Evolutionary conservation across 1,140 invertebrate genomes (phyloP).

Genomic region (Apocrypta bakeri): DNA sequence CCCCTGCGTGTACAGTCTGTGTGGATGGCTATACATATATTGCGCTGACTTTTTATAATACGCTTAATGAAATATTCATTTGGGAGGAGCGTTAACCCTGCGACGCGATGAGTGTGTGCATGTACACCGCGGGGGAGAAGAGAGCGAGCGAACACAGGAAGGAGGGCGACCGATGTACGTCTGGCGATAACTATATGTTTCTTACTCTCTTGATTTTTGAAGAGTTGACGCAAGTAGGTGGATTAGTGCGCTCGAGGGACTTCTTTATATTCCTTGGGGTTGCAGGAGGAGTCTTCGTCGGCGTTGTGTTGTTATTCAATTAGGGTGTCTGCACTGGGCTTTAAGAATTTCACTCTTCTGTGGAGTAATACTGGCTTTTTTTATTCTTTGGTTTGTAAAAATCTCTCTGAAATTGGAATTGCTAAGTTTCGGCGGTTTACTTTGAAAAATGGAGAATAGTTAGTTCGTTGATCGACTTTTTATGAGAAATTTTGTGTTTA

Average conservation of each 20-base stretch:
- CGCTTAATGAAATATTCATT: slow-evolving; percentile 32
- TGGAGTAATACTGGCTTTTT: too few relatives aligned
- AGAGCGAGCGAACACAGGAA: background rate
- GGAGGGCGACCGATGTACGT: too few relatives aligned
- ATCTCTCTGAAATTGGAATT: too few relatives aligned
- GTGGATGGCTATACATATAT: background rate
- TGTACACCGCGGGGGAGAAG: slow-evolving; percentile 4
- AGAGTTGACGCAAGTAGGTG: background rate
- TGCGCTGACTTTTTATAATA: background rate
- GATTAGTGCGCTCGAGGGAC: background rate
- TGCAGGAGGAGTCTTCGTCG: background rate
- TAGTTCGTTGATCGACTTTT: too few relatives aligned
- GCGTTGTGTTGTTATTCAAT: background rate
- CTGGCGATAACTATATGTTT: too few relatives aligned
- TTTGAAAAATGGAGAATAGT: too few relatives aligned
- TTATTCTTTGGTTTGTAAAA: too few relatives aligned
- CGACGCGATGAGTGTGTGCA: background rate
- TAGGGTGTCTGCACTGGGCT: too few relatives aligned
- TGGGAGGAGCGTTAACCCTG: background rate
- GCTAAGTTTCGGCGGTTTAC: too few relatives aligned
- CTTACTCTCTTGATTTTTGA: too few relatives aligned
- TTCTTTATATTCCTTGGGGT: background rate
- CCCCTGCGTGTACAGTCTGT: background rate
- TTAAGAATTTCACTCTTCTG: too few relatives aligned
- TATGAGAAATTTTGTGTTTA: too few relatives aligned